These are phyloP conservation scores for Porites lobata DNA, from an alignment of 92 coral and sea anemone genomes.

Conservation along the genomic window DNA sequence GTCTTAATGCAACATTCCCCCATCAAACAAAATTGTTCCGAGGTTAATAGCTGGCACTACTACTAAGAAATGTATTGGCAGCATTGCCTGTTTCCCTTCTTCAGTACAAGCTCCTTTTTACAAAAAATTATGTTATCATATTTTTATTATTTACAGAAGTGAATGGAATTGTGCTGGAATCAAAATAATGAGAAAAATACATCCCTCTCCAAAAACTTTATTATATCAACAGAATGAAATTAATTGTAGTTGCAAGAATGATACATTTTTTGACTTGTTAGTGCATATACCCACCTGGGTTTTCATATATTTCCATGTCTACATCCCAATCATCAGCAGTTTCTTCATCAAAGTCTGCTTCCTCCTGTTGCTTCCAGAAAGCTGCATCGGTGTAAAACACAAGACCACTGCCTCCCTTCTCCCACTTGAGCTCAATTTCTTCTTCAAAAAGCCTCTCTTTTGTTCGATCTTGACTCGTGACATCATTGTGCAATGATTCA, in stretches of 20 bases:
- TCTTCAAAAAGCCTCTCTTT: slow-evolving; percentile 97
- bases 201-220: too few species aligned
- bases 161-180: too few species aligned
- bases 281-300: slow-evolving; percentile 77
- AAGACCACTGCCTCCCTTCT: slow-evolving; percentile 99
- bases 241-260: background rate
- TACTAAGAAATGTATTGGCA: too few species aligned
- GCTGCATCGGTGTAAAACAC: slow-evolving; percentile 99
- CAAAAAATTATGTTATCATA: too few species aligned
- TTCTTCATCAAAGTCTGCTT: slow-evolving; percentile 97
- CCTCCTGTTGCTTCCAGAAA: slow-evolving; percentile 95
- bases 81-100: too few species aligned
- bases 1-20: too few species aligned
- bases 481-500: slow-evolving; percentile 95
- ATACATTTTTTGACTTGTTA: background rate
- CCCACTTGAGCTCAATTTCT: slow-evolving; percentile 97
- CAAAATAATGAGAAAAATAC: too few species aligned
- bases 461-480: slow-evolving; percentile 93
- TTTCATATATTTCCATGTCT: slow-evolving; percentile 97
- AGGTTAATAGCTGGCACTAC: too few species aligned
- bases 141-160: too few species aligned
- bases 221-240: background rate
- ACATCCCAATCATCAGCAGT: slow-evolving; percentile 99
- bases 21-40: too few species aligned
- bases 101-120: too few species aligned